These are phyloP conservation scores for Heliornis fulica DNA, from an alignment of 2,113 vertebrate species.

Conservation along the genomic window DNA sequence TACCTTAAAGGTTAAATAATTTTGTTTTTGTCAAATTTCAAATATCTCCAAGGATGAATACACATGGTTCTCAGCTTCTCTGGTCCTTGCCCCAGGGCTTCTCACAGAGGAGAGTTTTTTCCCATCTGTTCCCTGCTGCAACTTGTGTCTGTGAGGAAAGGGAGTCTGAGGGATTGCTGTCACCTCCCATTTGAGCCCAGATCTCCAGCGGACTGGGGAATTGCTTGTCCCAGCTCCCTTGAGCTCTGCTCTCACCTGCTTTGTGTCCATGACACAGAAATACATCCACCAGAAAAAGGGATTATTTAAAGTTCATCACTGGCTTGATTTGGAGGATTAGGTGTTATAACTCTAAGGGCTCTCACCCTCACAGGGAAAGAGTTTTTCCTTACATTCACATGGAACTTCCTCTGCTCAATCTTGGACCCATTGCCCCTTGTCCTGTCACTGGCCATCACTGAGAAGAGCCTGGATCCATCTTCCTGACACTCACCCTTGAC, in stretches of 20 bases:
- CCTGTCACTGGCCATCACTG: too few species aligned
- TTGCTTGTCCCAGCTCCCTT: background rate
- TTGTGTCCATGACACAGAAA: background rate
- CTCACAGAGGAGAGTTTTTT: fast-evolving
- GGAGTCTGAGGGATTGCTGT: fast-evolving
- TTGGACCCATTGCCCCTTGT: too few species aligned
- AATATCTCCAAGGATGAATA: background rate
- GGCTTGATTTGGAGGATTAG: background rate
- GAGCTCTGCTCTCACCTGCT: background rate
- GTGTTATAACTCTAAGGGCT: background rate
- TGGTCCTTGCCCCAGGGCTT: background rate
- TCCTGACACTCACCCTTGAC: too few species aligned
- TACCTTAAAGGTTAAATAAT: background rate
- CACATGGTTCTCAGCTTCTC: background rate
- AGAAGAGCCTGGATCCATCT: too few species aligned
- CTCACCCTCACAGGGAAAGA: too few species aligned
- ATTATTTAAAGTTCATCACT: background rate
- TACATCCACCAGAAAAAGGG: background rate
- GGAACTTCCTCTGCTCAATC: too few species aligned
- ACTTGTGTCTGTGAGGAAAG: background rate
- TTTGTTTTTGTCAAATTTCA: fast-evolving
- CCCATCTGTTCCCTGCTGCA: background rate
- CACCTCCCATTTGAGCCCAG: fast-evolving
- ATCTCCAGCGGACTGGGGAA: background rate
- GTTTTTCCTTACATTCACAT: too few species aligned